Percentiles rank a stretch among this genome's conserved stretches.
These are phyloP conservation scores for Zaprionus nigranus DNA, from an alignment of 1,140 invertebrate genomes.

Conservation along the genomic window DNA sequence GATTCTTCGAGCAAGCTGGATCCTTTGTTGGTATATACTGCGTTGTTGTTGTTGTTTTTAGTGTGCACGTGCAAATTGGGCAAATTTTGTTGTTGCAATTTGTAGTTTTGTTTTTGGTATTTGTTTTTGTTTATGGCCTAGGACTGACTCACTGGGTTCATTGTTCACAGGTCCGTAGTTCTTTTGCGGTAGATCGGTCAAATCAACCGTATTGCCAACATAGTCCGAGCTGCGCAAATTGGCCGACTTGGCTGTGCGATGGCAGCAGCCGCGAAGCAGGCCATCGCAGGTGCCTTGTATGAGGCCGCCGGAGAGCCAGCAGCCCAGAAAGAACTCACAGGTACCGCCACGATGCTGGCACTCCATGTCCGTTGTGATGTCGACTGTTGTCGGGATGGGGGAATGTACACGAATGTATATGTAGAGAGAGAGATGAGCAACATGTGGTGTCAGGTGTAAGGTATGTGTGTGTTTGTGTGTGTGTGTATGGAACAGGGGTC, in stretches of 20 bases:
- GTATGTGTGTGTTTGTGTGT: constrained; percentile 20
- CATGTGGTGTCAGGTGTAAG: constrained; percentile 34
- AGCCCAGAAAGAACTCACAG: constrained; percentile 96
- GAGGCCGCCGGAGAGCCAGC: constrained; percentile 95
- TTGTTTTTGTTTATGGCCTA: constrained; percentile 30
- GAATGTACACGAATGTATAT: constrained; percentile 44
- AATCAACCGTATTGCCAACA: constrained; percentile 80
- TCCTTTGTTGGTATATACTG: constrained; percentile 15
- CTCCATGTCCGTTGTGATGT: constrained; percentile 85
- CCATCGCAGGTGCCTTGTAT: constrained; percentile 93
- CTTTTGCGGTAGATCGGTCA: constrained; percentile 84
- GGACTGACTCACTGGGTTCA: constrained; percentile 88
- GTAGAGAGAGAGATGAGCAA: constrained; percentile 44
- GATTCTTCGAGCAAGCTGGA: constrained; percentile 27
- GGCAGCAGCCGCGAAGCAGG: constrained; percentile 94
- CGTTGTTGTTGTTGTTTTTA: constrained; percentile 39
- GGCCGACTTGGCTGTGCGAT: constrained; percentile 90
- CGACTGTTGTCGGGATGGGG: constrained; percentile 70
- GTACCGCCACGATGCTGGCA: constrained; percentile 89
- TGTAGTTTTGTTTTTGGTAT: constrained; percentile 19
- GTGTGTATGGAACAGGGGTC: constrained; percentile 47
- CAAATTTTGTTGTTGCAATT: constrained; percentile 27
- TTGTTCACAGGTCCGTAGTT: constrained; percentile 90
- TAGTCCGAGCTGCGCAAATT: constrained; percentile 86
- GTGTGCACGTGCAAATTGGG: constrained; percentile 71